These are phyloP conservation scores for Falco cherrug DNA, from an alignment of 2,797 vertebrate genomes.

Conservation along the genomic window DNA sequence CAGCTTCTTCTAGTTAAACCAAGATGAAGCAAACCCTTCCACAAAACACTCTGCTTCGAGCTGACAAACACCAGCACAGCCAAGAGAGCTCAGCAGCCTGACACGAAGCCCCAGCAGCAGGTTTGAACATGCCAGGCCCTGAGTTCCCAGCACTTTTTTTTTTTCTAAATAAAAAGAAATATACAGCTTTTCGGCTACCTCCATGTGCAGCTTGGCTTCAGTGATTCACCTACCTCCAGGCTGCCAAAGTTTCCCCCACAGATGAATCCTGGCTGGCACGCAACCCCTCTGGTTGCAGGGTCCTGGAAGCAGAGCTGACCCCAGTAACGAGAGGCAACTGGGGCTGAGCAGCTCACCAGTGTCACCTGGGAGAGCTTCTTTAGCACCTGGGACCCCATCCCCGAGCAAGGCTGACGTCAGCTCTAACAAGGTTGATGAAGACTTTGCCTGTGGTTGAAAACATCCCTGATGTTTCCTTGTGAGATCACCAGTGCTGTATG, in stretches of 20 bases:
- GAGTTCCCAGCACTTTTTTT: background rate
- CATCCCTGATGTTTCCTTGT: rapidly evolving
- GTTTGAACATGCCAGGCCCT: rapidly evolving
- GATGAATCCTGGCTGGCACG: rapidly evolving
- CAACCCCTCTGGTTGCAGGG: too few species aligned
- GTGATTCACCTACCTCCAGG: background rate
- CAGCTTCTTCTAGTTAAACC: background rate
- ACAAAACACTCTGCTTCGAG: background rate
- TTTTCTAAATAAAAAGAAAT: background rate
- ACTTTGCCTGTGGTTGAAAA: rapidly evolving
- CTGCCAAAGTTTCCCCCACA: background rate
- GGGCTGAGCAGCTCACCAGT: background rate
- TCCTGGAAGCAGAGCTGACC: background rate
- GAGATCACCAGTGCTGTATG: rapidly evolving
- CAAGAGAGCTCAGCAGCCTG: background rate
- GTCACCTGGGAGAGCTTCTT: background rate
- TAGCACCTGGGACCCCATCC: background rate
- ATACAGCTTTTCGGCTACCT: background rate
- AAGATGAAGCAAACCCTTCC: background rate
- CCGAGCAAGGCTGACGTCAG: rapidly evolving
- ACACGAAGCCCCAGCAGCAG: rapidly evolving
- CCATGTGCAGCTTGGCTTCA: rapidly evolving
- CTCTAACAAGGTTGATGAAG: rapidly evolving
- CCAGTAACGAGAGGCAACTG: background rate
- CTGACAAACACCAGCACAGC: rapidly evolving